phyloP scores from a whole-genome alignment of 1,140 invertebrate genomes.

The Drosophila pachea region DNA sequence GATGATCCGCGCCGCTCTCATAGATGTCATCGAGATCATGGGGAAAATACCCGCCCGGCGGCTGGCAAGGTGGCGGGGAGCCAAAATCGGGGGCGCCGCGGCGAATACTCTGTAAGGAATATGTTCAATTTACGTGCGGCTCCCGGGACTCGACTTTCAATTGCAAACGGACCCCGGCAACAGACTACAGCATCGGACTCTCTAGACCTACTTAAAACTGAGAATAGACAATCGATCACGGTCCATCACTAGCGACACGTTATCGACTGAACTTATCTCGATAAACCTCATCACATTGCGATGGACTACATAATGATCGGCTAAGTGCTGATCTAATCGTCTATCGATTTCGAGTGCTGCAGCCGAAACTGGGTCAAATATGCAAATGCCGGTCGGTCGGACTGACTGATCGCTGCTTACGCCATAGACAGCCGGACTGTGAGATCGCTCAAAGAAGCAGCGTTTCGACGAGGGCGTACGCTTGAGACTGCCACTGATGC shows the following conservation, averaged over 20 bases:
- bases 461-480: constrained; percentile 75
- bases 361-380: constrained; percentile 1
- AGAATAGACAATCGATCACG: too few relatives aligned
- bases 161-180: constrained; percentile 3
- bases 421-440: constrained; percentile 73
- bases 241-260: not conserved
- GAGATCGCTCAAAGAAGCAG: constrained; percentile 70
- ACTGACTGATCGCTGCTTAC: constrained; percentile 52
- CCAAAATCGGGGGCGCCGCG: constrained; percentile 60
- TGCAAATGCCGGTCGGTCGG: not conserved
- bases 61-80: constrained; percentile 57
- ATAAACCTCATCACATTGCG: not conserved
- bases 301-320: not conserved
- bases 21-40: constrained; percentile 78
- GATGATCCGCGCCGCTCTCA: constrained; percentile 73
- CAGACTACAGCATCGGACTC: not conserved
- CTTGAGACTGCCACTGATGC: constrained; percentile 62
- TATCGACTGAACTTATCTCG: not conserved
- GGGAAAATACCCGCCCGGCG: constrained; percentile 70
- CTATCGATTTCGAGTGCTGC: constrained; percentile 2
- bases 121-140: constrained; percentile 8
- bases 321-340: constrained; percentile 1
- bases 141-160: not conserved
- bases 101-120: constrained; percentile 65
- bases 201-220: not conserved